Percentiles rank a stretch among this genome's conserved stretches.
Conservation (phyloP, 2,113 vertebrate species). For the Oreotrochilus melanogaster region DNA sequence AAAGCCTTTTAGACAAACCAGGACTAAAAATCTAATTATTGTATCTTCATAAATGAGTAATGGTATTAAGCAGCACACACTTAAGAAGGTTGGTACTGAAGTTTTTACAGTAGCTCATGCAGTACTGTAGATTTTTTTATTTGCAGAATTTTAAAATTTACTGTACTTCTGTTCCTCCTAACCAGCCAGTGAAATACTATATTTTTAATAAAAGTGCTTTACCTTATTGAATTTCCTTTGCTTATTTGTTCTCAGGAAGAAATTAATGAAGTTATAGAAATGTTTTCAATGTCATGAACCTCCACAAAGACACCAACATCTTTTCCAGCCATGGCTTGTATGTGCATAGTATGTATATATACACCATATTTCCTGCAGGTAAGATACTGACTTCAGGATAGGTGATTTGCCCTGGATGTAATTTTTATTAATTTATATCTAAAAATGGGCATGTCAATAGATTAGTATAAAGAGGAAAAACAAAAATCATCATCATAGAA, state of each 20-base stretch:
- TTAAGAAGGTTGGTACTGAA: not conserved
- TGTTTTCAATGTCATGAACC: not conserved
- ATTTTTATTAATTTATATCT: not conserved
- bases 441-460: not conserved
- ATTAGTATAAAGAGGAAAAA: not conserved
- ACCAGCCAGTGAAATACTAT: not conserved
- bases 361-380: not conserved
- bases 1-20: not conserved
- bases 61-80: not conserved
- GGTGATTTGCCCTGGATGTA: not conserved
- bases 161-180: not conserved
- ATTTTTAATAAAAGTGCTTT: not conserved
- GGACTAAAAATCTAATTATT: not conserved
- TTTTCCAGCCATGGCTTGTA: fast-evolving
- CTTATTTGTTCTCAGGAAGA: not conserved
- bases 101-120: not conserved
- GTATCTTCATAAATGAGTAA: not conserved
- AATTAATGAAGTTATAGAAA: not conserved
- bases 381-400: not conserved
- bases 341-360: too few species aligned
- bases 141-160: not conserved
- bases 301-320: not conserved
- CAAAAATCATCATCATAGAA: too few species aligned
- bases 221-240: not conserved
- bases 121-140: not conserved